phyloP scores from a whole-genome alignment of 2,113 vertebrate species.

The Uropsilus gracilis region DNA sequence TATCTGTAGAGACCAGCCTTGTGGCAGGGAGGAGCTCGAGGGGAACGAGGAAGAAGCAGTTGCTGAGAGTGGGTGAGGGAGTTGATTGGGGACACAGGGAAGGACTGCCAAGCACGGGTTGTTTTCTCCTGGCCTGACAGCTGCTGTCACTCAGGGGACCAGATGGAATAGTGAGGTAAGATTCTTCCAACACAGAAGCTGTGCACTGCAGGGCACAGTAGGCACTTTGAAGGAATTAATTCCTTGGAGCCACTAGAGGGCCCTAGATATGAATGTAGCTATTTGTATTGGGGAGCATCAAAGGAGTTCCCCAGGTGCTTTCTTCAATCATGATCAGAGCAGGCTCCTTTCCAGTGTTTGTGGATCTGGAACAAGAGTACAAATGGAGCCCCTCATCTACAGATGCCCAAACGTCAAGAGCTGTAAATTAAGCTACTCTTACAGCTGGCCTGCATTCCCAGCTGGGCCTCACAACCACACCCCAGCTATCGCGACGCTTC shows the following conservation, averaged over 20 bases:
- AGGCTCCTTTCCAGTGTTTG: neutral
- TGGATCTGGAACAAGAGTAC: neutral
- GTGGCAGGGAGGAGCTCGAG: accelerated
- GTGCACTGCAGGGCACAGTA: neutral
- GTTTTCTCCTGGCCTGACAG: constrained; percentile 64
- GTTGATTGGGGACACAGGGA: constrained; percentile 2
- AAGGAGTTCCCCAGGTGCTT: neutral
- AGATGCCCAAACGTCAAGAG: neutral
- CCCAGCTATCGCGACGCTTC: neutral
- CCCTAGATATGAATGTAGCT: neutral
- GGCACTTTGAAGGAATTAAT: neutral
- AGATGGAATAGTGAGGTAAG: constrained; percentile 71
- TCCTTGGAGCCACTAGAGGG: neutral
- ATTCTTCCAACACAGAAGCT: constrained; percentile 18
- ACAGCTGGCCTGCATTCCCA: neutral
- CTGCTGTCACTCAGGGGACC: constrained; percentile 60
- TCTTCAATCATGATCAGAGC: neutral
- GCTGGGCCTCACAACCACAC: neutral
- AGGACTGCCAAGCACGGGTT: constrained; percentile 53
- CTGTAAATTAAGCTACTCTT: neutral
- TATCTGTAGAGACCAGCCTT: neutral
- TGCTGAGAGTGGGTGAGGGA: constrained; percentile 18
- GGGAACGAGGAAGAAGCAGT: constrained; percentile 13
- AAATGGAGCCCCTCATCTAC: neutral
- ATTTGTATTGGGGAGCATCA: neutral